Percentiles rank a stretch among this genome's conserved stretches.
Evolutionary conservation across 2,888 invertebrate species (phyloP).

Genomic region (Chymomyza amoena): DNA sequence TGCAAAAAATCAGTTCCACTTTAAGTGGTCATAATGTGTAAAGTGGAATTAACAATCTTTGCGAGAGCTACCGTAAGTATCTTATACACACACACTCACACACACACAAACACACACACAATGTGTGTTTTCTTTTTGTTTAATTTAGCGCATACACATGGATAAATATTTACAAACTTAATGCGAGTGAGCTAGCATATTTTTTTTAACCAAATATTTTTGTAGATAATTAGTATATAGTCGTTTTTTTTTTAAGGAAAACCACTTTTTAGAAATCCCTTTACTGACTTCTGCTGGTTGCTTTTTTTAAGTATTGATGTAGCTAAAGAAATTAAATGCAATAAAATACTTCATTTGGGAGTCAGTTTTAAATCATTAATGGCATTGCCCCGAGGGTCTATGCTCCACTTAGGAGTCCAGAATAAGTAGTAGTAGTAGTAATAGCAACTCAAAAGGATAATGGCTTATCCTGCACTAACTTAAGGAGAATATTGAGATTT

Average conservation of each 20-base stretch:
- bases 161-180: conserved; percentile 22
- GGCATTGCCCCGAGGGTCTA: too few species aligned
- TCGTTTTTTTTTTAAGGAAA: not conserved
- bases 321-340: too few species aligned
- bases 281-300: too few species aligned
- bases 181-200: not conserved
- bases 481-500: too few species aligned
- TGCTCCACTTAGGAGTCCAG: too few species aligned
- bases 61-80: conserved; percentile 40
- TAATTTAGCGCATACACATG: conserved; percentile 55
- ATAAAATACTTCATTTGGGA: too few species aligned
- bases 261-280: not conserved
- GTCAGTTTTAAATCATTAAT: too few species aligned
- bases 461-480: too few species aligned
- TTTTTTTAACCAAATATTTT: not conserved
- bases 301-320: too few species aligned
- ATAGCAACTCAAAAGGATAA: too few species aligned
- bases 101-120: conserved; percentile 3
- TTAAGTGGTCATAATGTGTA: conserved; percentile 47
- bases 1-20: conserved; percentile 10
- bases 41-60: conserved; percentile 52
- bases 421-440: too few species aligned
- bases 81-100: conserved; percentile 8
- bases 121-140: conserved; percentile 25
- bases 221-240: not conserved